Conservation (phyloP, 2,797 vertebrate species). For the Alca torda region DNA sequence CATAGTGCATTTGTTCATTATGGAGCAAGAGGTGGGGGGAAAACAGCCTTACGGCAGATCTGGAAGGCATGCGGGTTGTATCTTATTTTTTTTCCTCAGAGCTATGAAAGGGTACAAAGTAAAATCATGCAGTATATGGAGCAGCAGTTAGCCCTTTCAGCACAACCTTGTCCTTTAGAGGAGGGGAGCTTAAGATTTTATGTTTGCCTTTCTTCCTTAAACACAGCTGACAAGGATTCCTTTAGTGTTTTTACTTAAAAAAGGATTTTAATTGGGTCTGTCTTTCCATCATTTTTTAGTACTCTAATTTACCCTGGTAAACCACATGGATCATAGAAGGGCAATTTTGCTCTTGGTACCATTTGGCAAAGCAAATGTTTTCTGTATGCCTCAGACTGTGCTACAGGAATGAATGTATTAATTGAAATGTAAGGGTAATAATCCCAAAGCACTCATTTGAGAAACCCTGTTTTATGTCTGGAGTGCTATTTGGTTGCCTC, state of each 20-base stretch:
- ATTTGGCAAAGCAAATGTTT: neutral
- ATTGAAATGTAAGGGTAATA: neutral
- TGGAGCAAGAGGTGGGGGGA: neutral
- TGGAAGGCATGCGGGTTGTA: neutral
- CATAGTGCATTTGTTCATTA: neutral
- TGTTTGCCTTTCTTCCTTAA: neutral
- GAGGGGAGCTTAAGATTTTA: neutral
- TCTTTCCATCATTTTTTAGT: slow-evolving; percentile 28
- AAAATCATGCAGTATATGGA: neutral
- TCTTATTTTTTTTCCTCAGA: neutral
- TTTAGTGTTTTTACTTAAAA: neutral
- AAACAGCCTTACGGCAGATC: neutral
- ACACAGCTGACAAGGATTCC: neutral
- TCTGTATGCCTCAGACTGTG: neutral
- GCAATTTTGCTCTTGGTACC: neutral
- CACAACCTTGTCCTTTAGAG: neutral
- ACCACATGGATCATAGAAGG: neutral
- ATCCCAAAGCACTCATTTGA: neutral
- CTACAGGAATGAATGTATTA: neutral
- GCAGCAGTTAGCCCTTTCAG: neutral
- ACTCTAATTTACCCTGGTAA: slow-evolving; percentile 35
- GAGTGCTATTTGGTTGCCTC: neutral
- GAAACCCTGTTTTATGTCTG: neutral
- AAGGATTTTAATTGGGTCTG: slow-evolving; percentile 12
- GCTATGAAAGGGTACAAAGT: neutral